Conservation (phyloP, 2,113 vertebrate species). For the Megaceryle maxima region DNA sequence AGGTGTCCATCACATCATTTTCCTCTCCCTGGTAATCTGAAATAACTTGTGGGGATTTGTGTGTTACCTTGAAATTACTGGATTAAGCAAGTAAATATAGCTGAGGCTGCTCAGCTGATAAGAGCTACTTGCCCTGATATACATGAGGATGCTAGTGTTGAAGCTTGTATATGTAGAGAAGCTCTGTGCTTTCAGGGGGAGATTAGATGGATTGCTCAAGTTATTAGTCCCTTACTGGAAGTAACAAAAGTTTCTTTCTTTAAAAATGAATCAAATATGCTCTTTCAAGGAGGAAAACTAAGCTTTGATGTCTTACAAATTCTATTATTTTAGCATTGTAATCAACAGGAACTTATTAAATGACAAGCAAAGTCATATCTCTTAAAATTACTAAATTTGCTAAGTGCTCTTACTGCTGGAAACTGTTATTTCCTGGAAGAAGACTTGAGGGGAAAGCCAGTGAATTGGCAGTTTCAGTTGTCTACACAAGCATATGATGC, state of each 20-base stretch:
- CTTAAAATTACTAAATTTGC: background rate
- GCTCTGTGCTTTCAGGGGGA: background rate
- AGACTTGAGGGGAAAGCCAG: background rate
- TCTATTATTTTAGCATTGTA: background rate
- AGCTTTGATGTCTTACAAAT: background rate
- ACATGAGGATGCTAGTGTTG: background rate
- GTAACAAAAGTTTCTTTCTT: background rate
- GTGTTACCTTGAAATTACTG: background rate
- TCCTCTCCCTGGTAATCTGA: background rate
- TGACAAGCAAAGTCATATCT: no score
- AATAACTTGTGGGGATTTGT: background rate
- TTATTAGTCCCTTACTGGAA: background rate
- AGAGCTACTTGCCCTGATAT: background rate
- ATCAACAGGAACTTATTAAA: background rate
- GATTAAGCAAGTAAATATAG: background rate
- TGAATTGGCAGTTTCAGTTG: constrained; percentile 34
- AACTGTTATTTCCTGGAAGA: background rate
- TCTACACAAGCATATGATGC: background rate
- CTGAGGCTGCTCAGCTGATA: background rate
- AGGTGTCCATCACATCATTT: background rate
- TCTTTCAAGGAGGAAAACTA: background rate
- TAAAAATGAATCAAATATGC: background rate
- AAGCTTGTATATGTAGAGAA: background rate
- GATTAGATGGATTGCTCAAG: background rate
- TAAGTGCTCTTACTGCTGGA: background rate